Evolutionary conservation across 2,113 vertebrate species (phyloP), one percentile per base, ranked within the genome.

Genomic region (Syrrhaptes paradoxus): DNA sequence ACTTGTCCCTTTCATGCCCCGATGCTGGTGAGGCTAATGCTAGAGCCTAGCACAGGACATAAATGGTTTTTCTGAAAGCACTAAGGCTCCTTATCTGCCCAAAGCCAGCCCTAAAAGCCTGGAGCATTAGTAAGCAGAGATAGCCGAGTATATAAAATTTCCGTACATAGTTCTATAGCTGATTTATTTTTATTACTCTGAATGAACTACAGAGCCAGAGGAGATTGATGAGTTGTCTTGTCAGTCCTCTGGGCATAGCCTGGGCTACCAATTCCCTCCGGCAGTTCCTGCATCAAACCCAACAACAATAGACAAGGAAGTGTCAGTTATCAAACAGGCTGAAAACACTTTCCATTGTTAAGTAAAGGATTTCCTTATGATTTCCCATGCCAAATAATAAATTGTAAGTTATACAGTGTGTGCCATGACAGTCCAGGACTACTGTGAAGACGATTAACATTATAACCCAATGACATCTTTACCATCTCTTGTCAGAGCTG

Each of bases 311-410:
- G 96, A 95, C 90, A 80, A 96, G 95, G 95, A 96, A 96, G 82
- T 94, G 93, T 96, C 94, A 96, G 82, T 93, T 96, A 93, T 95
- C 94, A 93, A 86, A 88, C 0, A 1, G 63, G 24, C 73, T 92
- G 51, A 88, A 94, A 96, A 94, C 75, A 93, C 92, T 95, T 96
- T 96, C 74, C 72, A 97, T 94, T 95, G 90, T 88, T 90, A 97
- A 96, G 90, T 78, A 88, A 88, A 96, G 95, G 90, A 96, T 97
- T 96, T 97, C 95, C 94, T 93, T 94, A 96, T 94, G 72, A 93
- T 97, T 97, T 97, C 95, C 93, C 82, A 84, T 93, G 87, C 95
- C 95, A 90, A 95, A 96, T 85, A 94, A 93, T 91, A 93, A 92
- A 87, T 85, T 73, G 9, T 61, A 36, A 85, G 54, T 78, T 84